phyloP scores from a whole-genome alignment of 2,888 invertebrate genomes.

The Nomada fucata region DNA sequence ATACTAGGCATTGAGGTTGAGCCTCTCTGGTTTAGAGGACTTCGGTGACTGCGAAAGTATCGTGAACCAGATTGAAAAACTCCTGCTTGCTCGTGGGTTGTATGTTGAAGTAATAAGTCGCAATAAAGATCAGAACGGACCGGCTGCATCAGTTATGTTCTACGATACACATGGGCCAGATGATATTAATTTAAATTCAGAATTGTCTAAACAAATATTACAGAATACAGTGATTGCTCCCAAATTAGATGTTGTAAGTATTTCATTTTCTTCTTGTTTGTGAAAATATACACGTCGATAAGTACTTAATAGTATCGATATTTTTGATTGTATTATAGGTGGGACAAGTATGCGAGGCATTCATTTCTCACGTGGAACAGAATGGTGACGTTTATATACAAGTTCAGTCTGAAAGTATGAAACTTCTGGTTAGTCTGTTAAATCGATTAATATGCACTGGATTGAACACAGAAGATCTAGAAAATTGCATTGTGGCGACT shows the following conservation, averaged over 20 bases:
- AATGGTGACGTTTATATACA: slow-evolving; percentile 84
- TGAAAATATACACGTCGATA: background rate
- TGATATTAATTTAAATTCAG: slow-evolving; percentile 88
- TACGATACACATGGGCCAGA: slow-evolving; percentile 88
- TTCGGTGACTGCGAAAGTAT: slow-evolving; percentile 84
- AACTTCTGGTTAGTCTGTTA: slow-evolving; percentile 77
- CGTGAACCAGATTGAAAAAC: slow-evolving; percentile 80
- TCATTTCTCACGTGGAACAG: slow-evolving; percentile 82
- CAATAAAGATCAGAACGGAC: slow-evolving; percentile 83
- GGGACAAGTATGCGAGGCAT: slow-evolving; percentile 76
- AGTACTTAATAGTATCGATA: background rate
- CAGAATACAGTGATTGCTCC: slow-evolving; percentile 78
- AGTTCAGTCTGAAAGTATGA: slow-evolving; percentile 79
- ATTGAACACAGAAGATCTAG: slow-evolving; percentile 51
- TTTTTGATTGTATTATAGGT: slow-evolving; percentile 33
- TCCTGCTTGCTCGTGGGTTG: slow-evolving; percentile 86
- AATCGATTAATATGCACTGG: slow-evolving; percentile 69
- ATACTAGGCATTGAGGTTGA: slow-evolving; percentile 88
- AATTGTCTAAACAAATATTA: slow-evolving; percentile 86
- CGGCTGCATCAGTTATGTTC: slow-evolving; percentile 86
- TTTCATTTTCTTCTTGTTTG: background rate
- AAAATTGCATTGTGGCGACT: slow-evolving; percentile 50
- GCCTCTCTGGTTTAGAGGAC: slow-evolving; percentile 90
- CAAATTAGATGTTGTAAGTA: slow-evolving; percentile 78
- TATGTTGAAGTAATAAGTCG: slow-evolving; percentile 85